phyloP scores from a whole-genome alignment of 2,888 invertebrate species.

The Agrotis puta region DNA sequence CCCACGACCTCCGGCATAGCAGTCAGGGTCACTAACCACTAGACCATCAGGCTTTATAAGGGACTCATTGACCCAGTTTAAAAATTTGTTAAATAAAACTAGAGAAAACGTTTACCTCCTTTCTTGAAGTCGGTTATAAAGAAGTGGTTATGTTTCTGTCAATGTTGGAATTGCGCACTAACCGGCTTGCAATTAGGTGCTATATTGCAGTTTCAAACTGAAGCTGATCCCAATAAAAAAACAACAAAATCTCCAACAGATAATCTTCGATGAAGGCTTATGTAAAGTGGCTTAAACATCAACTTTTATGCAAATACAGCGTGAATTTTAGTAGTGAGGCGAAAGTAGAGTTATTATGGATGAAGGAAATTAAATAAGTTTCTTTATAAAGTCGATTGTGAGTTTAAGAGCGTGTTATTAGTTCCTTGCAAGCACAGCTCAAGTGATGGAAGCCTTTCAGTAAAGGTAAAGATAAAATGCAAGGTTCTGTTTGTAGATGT shows the following conservation, averaged over 20 bases:
- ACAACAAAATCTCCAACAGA: background rate
- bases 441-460: slow-evolving; percentile 7
- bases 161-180: background rate
- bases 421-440: slow-evolving; percentile 12
- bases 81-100: too few relatives aligned
- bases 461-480: slow-evolving; percentile 8
- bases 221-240: background rate
- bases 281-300: background rate
- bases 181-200: background rate
- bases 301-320: slow-evolving; percentile 12
- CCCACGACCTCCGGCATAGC: too few relatives aligned
- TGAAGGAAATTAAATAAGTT: slow-evolving; percentile 39
- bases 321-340: background rate
- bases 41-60: too few relatives aligned
- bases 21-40: too few relatives aligned
- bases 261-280: background rate
- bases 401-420: slow-evolving; percentile 28
- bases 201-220: too few relatives aligned
- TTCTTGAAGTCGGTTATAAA: too few relatives aligned
- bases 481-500: background rate
- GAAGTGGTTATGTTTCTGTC: too few relatives aligned
- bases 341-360: slow-evolving; percentile 11
- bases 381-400: slow-evolving; percentile 22
- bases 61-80: too few relatives aligned
- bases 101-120: too few relatives aligned